phyloP scores from a whole-genome alignment of 2,797 vertebrate genomes.

The Trachops cirrhosus region DNA sequence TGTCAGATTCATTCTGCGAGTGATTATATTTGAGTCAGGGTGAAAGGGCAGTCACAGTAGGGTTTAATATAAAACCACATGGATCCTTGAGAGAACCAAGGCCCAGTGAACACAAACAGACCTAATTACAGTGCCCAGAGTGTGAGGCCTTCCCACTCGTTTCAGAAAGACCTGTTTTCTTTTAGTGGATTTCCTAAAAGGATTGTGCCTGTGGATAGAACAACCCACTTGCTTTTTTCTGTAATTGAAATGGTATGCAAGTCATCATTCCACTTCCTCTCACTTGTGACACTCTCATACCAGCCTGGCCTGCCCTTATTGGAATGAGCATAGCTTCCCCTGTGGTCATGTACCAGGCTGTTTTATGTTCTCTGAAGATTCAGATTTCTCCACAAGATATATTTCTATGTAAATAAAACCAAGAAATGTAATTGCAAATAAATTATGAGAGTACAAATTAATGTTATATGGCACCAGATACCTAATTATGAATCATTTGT shows the following conservation, averaged over 20 bases:
- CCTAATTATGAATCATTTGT: neutral
- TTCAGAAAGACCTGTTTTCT: slow-evolving; percentile 71
- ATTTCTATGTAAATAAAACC: slow-evolving; percentile 44
- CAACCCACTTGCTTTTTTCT: slow-evolving; percentile 47
- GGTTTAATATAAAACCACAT: slow-evolving; percentile 43
- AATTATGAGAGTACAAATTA: neutral
- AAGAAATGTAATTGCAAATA: slow-evolving; percentile 35
- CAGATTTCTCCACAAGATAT: slow-evolving; percentile 44
- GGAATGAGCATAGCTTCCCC: slow-evolving; percentile 54
- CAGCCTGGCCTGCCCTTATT: neutral
- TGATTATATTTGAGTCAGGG: slow-evolving; percentile 28
- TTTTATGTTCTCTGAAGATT: slow-evolving; percentile 47
- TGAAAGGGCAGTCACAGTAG: slow-evolving; percentile 47
- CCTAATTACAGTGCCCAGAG: slow-evolving; percentile 36
- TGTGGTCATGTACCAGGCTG: slow-evolving; percentile 46
- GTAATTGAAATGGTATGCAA: slow-evolving; percentile 70
- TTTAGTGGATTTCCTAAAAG: slow-evolving; percentile 72
- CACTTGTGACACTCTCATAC: neutral
- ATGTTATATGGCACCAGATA: neutral
- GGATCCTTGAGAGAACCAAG: slow-evolving; percentile 40
- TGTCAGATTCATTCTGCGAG: slow-evolving; percentile 17
- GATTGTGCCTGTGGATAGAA: slow-evolving; percentile 56
- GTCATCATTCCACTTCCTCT: slow-evolving; percentile 62
- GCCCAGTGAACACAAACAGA: slow-evolving; percentile 45
- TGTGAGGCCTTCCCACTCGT: slow-evolving; percentile 40